phyloP scores from a whole-genome alignment of 2,113 vertebrate genomes.

The Phalacrocorax pelagicus region DNA sequence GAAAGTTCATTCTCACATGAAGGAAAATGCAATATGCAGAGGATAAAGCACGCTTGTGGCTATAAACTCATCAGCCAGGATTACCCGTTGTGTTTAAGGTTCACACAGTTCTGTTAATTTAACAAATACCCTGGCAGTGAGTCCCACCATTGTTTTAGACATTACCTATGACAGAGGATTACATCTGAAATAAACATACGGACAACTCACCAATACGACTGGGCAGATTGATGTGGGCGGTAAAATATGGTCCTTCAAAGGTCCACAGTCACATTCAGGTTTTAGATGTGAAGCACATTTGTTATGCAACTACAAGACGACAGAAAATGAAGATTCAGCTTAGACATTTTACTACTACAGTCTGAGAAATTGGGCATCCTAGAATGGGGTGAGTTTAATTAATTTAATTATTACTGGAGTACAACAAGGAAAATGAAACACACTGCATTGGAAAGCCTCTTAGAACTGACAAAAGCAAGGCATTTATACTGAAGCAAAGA shows the following conservation, averaged over 20 bases:
- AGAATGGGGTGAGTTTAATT: not conserved
- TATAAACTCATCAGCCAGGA: not conserved
- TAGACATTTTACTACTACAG: not conserved
- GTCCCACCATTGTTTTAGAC: not conserved
- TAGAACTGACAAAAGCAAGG: not conserved
- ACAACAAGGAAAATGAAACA: not conserved
- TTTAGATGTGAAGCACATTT: constrained; percentile 96
- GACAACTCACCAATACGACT: constrained; percentile 86
- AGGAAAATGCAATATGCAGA: constrained; percentile 11
- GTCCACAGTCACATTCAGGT: constrained; percentile 93
- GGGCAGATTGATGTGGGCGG: constrained; percentile 93
- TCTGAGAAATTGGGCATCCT: not conserved
- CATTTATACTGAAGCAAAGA: not conserved
- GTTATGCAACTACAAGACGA: constrained; percentile 86
- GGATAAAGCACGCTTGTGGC: not conserved
- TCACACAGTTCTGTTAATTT: not conserved
- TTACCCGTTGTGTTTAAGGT: not conserved
- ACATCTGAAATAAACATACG: not conserved
- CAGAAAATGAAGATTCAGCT: constrained; percentile 17
- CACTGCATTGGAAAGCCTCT: not conserved
- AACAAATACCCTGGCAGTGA: not conserved
- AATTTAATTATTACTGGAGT: not conserved
- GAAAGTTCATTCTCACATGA: constrained; percentile 34
- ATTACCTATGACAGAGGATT: not conserved
- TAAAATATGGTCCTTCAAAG: constrained; percentile 92